These are phyloP conservation scores for Anarsia innoxiella DNA, from an alignment of 2,888 invertebrate species.

Conservation along the genomic window DNA sequence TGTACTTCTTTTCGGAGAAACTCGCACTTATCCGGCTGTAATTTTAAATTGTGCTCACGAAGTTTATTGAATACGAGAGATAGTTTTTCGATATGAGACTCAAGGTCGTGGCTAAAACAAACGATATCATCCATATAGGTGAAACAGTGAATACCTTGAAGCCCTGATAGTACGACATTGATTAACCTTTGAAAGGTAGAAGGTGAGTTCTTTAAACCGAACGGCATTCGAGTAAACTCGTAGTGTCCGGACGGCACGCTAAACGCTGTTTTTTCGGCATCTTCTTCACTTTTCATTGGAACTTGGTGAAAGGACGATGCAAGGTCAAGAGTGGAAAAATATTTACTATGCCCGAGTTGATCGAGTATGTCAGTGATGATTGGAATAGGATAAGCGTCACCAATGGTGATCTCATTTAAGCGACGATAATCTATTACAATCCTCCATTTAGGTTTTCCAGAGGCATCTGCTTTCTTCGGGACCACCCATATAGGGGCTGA, in stretches of 20 bases:
- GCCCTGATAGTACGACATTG: constrained; percentile 7
- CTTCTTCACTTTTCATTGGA: constrained; percentile 3
- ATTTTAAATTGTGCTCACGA: constrained; percentile 13
- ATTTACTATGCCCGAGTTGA: constrained; percentile 7
- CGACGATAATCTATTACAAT: constrained; percentile 25
- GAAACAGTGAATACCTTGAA: constrained; percentile 9
- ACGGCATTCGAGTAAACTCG: constrained; percentile 13
- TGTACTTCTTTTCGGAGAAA: constrained; percentile 20
- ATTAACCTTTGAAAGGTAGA: constrained; percentile 11
- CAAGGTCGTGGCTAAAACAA: constrained; percentile 4
- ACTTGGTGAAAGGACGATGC: constrained; percentile 15
- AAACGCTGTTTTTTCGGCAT: constrained; percentile 9
- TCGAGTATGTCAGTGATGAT: constrained; percentile 13
- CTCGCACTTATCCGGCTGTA: constrained; percentile 29
- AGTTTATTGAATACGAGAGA: constrained; percentile 9
- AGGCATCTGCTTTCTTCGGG: constrained; percentile 12
- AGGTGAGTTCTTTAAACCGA: constrained; percentile 8
- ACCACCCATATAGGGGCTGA: constrained; percentile 15
- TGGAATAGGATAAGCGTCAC: constrained; percentile 15
- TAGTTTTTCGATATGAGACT: constrained; percentile 10
- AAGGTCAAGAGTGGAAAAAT: constrained; percentile 14
- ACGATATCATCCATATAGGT: constrained; percentile 11
- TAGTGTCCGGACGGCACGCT: constrained; percentile 10
- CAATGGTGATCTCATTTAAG: constrained; percentile 14
- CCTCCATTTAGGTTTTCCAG: constrained; percentile 23